Conservation (phyloP, 30 jellyfish, hydroid and myxozoan genomes). For the Turritopsis rubra region DNA sequence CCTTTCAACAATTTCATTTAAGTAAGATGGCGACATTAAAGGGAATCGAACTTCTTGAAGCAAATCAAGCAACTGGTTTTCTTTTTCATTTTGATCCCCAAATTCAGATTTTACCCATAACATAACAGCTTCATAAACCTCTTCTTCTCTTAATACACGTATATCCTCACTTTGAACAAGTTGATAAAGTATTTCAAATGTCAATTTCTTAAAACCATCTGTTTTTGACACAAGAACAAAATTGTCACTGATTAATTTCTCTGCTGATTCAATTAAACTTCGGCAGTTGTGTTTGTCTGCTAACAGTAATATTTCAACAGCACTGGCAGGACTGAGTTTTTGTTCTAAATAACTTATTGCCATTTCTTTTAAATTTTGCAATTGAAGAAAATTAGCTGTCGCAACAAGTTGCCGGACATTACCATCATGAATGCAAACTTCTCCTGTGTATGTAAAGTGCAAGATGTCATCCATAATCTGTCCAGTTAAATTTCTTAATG, state of each 20-base stretch:
- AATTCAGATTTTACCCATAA: conserved; percentile 56
- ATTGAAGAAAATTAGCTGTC: conserved; percentile 80
- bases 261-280: conserved; percentile 45
- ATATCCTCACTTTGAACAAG: conserved; percentile 79
- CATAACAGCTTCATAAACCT: conserved; percentile 83
- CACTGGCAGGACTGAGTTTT: conserved; percentile 68
- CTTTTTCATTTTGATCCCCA: conserved; percentile 42
- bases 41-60: conserved; percentile 67
- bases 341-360: conserved; percentile 66
- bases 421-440: conserved; percentile 89
- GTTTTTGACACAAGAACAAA: conserved; percentile 74
- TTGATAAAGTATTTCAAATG: conserved; percentile 53
- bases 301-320: conserved; percentile 67
- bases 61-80: conserved; percentile 37
- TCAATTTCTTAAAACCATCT: conserved; percentile 59
- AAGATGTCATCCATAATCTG: conserved; percentile 82
- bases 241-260: conserved; percentile 61
- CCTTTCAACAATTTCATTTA: conserved; percentile 63
- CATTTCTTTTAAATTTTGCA: conserved; percentile 77
- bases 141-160: conserved; percentile 87
- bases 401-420: conserved; percentile 94
- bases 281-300: conserved; percentile 78
- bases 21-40: conserved; percentile 68
- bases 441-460: conserved; percentile 95
- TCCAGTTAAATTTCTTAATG: conserved; percentile 62